Evolutionary conservation across 2,797 vertebrate genomes (phyloP).

Genomic region (Microchirus variegatus): DNA sequence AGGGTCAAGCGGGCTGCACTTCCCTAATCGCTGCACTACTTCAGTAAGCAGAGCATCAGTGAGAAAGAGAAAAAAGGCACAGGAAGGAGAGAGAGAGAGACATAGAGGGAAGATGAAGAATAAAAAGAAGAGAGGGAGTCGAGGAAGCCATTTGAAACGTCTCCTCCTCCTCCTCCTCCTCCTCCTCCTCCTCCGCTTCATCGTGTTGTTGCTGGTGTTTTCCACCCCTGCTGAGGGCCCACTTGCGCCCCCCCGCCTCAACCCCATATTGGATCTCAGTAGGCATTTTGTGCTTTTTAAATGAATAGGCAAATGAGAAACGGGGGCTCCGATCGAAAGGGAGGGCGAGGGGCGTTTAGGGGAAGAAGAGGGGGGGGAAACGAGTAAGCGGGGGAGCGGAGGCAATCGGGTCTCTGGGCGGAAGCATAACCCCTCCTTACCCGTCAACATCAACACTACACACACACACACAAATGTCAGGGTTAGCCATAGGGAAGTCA

Average conservation of each 20-base stretch:
- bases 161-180: conserved; percentile 58
- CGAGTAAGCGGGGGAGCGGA: conserved; percentile 74
- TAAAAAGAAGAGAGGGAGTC: conserved; percentile 39
- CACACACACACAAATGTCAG: conserved; percentile 57
- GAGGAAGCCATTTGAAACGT: conserved; percentile 67
- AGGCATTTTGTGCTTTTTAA: conserved; percentile 85
- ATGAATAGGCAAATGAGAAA: conserved; percentile 87
- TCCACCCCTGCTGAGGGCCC: conserved; percentile 78
- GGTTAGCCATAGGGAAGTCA: conserved; percentile 73
- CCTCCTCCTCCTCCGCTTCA: conserved; percentile 66
- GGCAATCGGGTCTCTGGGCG: conserved; percentile 77
- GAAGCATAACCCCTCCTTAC: conserved; percentile 73
- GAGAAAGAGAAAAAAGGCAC: conserved; percentile 46
- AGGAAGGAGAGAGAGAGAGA: conserved; percentile 23
- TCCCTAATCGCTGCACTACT: conserved; percentile 59
- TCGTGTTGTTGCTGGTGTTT: conserved; percentile 75
- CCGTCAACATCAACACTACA: conserved; percentile 61
- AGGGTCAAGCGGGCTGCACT: conserved; percentile 64
- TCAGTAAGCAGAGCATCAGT: conserved; percentile 68
- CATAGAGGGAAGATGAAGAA: conserved; percentile 30
- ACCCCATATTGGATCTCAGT: conserved; percentile 88
- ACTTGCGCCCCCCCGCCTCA: conserved; percentile 80
- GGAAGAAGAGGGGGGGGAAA: conserved; percentile 62
- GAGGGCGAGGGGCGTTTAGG: conserved; percentile 47
- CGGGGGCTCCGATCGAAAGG: conserved; percentile 66